A percentile compares a stretch with the other conserved stretches of the same genome.
Evolutionary conservation across 2,797 vertebrate genomes (phyloP).

Genomic region (Falco peregrinus): DNA sequence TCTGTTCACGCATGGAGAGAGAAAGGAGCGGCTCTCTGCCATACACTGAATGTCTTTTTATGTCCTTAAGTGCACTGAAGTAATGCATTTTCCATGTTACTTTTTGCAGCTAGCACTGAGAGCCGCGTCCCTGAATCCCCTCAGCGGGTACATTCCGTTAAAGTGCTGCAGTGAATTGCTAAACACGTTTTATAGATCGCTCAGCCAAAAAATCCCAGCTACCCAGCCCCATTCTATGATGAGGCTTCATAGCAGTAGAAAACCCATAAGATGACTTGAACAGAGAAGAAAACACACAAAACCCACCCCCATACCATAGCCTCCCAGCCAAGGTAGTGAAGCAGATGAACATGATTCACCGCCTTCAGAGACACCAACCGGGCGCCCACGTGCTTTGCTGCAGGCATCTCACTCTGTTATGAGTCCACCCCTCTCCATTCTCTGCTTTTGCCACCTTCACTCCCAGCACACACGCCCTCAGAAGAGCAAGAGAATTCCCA

Average conservation of each 20-base stretch:
- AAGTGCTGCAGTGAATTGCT: background rate
- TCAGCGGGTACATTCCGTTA: accelerated
- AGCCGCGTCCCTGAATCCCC: background rate
- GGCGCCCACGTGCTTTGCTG: background rate
- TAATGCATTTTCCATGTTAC: conserved; percentile 51
- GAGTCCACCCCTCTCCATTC: background rate
- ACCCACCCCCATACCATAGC: accelerated
- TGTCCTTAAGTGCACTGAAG: background rate
- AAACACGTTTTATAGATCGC: background rate
- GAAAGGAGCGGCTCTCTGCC: background rate
- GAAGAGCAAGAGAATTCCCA: background rate
- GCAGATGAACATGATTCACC: background rate
- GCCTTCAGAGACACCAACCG: background rate
- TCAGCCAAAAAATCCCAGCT: background rate
- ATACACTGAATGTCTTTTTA: accelerated
- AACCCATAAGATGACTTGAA: background rate
- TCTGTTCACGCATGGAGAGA: accelerated
- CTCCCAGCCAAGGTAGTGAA: background rate
- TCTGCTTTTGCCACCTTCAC: accelerated
- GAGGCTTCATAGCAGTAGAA: background rate
- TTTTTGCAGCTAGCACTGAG: background rate
- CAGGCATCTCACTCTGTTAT: background rate
- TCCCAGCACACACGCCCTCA: background rate
- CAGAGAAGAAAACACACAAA: background rate
- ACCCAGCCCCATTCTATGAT: background rate